phyloP scores from a whole-genome alignment of 2,113 vertebrate genomes.

The Tenebrosternarchus preto region DNA sequence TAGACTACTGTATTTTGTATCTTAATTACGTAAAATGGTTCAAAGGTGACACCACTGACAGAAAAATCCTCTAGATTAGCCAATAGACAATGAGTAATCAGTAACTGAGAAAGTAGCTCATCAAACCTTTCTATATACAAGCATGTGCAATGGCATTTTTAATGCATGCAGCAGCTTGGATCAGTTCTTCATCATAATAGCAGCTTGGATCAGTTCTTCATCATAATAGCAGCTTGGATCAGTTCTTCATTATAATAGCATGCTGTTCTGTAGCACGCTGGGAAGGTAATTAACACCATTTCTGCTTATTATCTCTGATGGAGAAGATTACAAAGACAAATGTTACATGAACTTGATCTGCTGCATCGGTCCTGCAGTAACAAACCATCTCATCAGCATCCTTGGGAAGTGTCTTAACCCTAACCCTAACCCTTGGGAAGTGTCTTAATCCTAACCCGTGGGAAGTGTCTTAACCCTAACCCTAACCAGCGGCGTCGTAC shows the following conservation, averaged over 20 bases:
- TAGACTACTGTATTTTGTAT: too few relatives aligned
- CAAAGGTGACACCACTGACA: not conserved
- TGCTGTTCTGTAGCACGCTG: slow-evolving; percentile 48
- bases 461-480: too few relatives aligned
- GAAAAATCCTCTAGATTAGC: not conserved
- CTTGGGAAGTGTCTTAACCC: slow-evolving; percentile 30
- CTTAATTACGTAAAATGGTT: too few relatives aligned
- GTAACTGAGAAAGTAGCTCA: not conserved
- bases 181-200: not conserved
- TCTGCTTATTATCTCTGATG: slow-evolving; percentile 46
- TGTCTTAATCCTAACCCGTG: too few relatives aligned
- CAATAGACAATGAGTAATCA: not conserved
- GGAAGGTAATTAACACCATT: slow-evolving; percentile 45
- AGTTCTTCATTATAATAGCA: not conserved
- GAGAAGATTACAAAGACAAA: slow-evolving; percentile 44
- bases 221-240: slow-evolving; percentile 4
- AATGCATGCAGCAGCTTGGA: slow-evolving; percentile 14
- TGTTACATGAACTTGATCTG: slow-evolving; percentile 7
- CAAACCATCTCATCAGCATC: slow-evolving; percentile 35
- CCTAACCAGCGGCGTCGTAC: too few relatives aligned
- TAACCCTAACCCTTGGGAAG: too few relatives aligned
- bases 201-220: not conserved
- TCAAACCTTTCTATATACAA: not conserved
- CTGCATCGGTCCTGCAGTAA: slow-evolving; percentile 39
- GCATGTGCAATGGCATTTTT: not conserved